Evolutionary conservation across 2,888 invertebrate species (phyloP).

Genomic region (Dicranocentrus wangi): DNA sequence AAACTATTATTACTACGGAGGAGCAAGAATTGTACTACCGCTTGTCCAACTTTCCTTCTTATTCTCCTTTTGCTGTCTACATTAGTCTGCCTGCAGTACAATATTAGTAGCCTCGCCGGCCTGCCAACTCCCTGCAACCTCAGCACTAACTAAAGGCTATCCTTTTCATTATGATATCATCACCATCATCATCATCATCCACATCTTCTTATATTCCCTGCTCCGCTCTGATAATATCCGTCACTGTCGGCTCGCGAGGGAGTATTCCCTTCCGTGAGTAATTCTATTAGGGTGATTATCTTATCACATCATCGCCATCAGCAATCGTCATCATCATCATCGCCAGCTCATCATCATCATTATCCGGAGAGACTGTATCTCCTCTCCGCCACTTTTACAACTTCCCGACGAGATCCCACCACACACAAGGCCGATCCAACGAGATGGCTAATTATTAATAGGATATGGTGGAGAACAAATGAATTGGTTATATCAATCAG

Average conservation of each 20-base stretch:
- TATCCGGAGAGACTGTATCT: background rate
- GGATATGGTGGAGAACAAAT: no score
- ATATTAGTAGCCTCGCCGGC: no score
- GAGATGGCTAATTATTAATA: no score
- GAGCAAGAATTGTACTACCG: background rate
- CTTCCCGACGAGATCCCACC: no score
- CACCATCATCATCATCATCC: slow-evolving; percentile 21
- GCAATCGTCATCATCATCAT: slow-evolving; percentile 14
- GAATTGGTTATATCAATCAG: no score
- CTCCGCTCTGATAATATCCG: no score
- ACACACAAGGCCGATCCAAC: no score
- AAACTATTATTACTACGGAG: no score
- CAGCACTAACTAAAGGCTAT: background rate
- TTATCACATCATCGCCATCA: slow-evolving; percentile 37
- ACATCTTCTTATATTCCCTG: background rate
- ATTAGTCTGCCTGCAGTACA: background rate
- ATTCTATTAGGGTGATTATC: no score
- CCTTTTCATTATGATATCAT: background rate
- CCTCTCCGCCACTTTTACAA: slow-evolving; percentile 3
- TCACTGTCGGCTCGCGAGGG: no score
- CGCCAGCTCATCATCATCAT: background rate
- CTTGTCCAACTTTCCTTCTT: background rate
- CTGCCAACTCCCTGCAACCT: slow-evolving; percentile 2
- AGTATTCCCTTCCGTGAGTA: slow-evolving; percentile 45
- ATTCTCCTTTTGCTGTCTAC: background rate